Conservation (phyloP, 2,113 vertebrate species). For the human (Homo sapiens) region GRCh38 chr9:21466001-21466500, state of each 20-base stretch:
- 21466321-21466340: background rate
- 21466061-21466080: background rate
- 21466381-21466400: background rate
- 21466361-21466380: background rate
- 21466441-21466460: background rate
- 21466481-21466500: constrained; percentile 6
- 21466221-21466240: background rate
- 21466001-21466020: no score
- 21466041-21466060: background rate
- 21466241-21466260: background rate
- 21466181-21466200: background rate
- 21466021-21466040: no score
- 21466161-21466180: background rate
- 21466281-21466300: background rate
- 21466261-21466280: background rate
- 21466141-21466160: background rate
- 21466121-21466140: constrained; percentile 8
- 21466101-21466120: constrained; percentile 37
- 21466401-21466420: background rate
- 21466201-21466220: background rate
- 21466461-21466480: background rate
- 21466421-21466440: background rate
- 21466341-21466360: background rate
- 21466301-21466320: background rate
- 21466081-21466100: background rate